A percentile compares a stretch with the other conserved stretches of the same genome.
These are phyloP conservation scores for Harpalus rubripes DNA, from an alignment of 2,888 invertebrate genomes.

Conservation along the genomic window DNA sequence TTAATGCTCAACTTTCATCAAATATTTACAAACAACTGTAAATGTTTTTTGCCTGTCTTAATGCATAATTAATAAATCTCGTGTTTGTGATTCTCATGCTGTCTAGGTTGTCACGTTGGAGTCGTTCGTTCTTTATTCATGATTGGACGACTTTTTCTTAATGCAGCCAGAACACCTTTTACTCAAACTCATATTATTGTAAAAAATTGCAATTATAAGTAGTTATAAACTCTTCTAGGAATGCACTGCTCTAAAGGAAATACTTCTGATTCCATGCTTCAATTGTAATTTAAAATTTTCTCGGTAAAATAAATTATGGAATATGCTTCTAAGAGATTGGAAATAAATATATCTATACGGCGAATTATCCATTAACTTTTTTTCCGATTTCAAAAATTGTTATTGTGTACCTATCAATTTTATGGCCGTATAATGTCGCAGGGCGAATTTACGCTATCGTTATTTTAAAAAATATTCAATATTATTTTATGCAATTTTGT, in stretches of 20 bases:
- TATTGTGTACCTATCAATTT: too few relatives aligned
- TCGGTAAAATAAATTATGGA: conserved; percentile 26
- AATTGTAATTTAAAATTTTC: conserved; percentile 29
- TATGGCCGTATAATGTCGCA: too few relatives aligned
- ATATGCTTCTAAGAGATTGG: conserved; percentile 4
- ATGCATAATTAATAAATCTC: conserved; percentile 46
- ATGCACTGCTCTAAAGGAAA: conserved; percentile 26
- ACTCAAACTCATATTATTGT: conserved; percentile 28
- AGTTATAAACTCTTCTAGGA: conserved; percentile 40
- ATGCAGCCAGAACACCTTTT: conserved; percentile 19
- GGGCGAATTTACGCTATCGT: too few relatives aligned
- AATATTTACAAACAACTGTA: conserved; percentile 43
- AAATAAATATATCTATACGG: not conserved
- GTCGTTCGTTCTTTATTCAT: conserved; percentile 41
- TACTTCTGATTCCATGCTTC: conserved; percentile 29
- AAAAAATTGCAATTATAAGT: conserved; percentile 48
- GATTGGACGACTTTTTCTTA: conserved; percentile 34
- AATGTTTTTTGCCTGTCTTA: conserved; percentile 24
- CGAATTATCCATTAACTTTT: too few relatives aligned
- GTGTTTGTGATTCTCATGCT: conserved; percentile 19
- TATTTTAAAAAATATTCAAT: too few relatives aligned
- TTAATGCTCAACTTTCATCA: conserved; percentile 38
- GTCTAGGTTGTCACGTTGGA: conserved; percentile 13
- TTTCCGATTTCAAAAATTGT: too few relatives aligned
- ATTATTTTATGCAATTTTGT: too few relatives aligned